A percentile compares a stretch with the other conserved stretches of the same genome.
Evolutionary conservation across 2,797 vertebrate genomes (phyloP).

Genomic region (Geotrypetes seraphini): DNA sequence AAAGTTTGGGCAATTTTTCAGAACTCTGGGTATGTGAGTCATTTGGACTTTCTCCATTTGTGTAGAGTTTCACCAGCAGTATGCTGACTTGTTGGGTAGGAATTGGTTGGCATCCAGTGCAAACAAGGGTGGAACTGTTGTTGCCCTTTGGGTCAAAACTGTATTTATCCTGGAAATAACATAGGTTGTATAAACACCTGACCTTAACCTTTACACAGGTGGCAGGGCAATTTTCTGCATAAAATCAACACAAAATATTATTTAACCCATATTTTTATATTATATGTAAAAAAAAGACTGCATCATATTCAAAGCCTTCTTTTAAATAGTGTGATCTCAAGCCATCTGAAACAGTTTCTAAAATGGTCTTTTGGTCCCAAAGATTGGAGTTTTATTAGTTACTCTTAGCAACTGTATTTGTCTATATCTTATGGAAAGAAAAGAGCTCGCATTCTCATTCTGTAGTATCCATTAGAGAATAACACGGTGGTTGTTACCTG

Average conservation of each 20-base stretch:
- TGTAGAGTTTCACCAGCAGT: background rate
- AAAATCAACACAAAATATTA: background rate
- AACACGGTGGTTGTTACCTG: too few species aligned
- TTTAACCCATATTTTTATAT: too few species aligned
- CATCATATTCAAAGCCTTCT: too few species aligned
- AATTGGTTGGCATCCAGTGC: background rate
- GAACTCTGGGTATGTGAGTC: background rate
- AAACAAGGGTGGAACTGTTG: constrained; percentile 1
- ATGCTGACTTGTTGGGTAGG: constrained; percentile 1
- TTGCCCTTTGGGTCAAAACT: background rate
- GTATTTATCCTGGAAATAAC: background rate
- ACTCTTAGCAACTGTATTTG: too few species aligned
- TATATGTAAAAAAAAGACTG: too few species aligned
- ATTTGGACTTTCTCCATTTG: background rate
- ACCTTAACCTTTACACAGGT: background rate
- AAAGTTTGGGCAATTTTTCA: background rate
- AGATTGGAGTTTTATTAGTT: too few species aligned
- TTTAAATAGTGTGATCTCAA: too few species aligned
- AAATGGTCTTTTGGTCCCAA: too few species aligned
- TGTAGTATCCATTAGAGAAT: too few species aligned
- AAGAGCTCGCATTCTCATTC: too few species aligned
- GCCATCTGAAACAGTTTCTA: too few species aligned
- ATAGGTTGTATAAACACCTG: background rate
- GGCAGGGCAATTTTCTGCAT: background rate
- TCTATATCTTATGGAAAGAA: too few species aligned